Percentiles rank a stretch among this genome's conserved stretches.
phyloP scores from a whole-genome alignment of 2,113 vertebrate genomes.

The Menidia beryllina region DNA sequence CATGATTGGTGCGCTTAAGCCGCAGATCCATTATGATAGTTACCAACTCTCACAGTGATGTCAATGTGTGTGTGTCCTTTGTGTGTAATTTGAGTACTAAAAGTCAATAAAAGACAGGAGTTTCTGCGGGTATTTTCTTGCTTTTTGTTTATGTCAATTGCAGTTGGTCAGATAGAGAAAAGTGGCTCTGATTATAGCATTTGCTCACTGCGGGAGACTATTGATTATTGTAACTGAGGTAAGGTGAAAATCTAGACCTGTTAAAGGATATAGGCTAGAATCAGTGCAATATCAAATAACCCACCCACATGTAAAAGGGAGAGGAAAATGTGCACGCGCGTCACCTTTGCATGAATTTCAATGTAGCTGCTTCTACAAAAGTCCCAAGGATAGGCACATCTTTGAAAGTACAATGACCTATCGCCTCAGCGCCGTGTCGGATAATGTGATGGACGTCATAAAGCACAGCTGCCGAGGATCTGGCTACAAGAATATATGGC shows the following conservation, averaged over 20 bases:
- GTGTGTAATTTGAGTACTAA: not conserved
- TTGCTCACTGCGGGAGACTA: not conserved
- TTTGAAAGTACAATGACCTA: conserved; percentile 27
- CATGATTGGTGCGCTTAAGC: not conserved
- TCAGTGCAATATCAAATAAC: not conserved
- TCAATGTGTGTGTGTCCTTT: not conserved
- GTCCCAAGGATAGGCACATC: not conserved
- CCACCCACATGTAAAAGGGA: not conserved
- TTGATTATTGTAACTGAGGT: not conserved
- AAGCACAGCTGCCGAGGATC: conserved; percentile 42
- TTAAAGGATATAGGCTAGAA: not conserved
- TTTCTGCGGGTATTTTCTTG: not conserved
- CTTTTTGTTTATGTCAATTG: not conserved
- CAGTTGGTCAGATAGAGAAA: not conserved
- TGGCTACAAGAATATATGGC: conserved; percentile 52
- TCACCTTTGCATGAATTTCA: not conserved
- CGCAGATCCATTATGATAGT: too few relatives aligned
- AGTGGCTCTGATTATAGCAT: not conserved
- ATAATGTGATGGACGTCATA: conserved; percentile 61
- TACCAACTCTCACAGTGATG: not conserved
- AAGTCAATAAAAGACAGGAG: not conserved
- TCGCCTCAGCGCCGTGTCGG: conserved; percentile 42
- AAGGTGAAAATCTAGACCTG: not conserved
- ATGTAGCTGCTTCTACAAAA: not conserved
- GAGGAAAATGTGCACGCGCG: not conserved